These are phyloP conservation scores for Accipiter virgatus DNA, from an alignment of 2,113 vertebrate genomes.

Conservation along the genomic window DNA sequence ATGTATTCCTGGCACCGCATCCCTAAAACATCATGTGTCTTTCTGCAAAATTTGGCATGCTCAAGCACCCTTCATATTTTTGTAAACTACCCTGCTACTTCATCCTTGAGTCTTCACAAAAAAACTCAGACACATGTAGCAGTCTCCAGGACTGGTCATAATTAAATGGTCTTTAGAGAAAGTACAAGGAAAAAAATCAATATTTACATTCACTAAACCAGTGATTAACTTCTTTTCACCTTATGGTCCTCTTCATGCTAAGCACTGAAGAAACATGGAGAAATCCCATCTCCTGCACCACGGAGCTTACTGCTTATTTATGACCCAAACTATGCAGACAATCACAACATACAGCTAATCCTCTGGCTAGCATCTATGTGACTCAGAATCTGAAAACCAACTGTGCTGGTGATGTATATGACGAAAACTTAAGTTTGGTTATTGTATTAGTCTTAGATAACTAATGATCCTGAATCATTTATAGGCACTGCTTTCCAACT, in stretches of 20 bases:
- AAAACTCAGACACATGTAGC: rapidly evolving
- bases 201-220: background rate
- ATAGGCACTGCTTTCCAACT: background rate
- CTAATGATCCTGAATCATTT: background rate
- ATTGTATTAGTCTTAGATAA: background rate
- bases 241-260: background rate
- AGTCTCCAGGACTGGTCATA: background rate
- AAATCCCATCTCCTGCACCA: background rate
- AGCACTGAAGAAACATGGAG: background rate
- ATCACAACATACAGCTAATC: rapidly evolving
- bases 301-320: background rate
- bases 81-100: background rate
- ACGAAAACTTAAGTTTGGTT: rapidly evolving
- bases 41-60: background rate
- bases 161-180: background rate
- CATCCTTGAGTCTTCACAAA: background rate
- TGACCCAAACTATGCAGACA: rapidly evolving
- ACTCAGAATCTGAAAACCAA: background rate
- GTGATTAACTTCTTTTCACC: background rate
- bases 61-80: rapidly evolving
- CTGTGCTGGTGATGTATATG: rapidly evolving
- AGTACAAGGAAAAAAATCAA: background rate
- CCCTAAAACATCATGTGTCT: background rate
- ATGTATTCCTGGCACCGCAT: background rate
- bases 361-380: rapidly evolving